A percentile compares a stretch with the other conserved stretches of the same genome.
phyloP scores from a whole-genome alignment of 2,797 vertebrate genomes.

The Tangara arthus region DNA sequence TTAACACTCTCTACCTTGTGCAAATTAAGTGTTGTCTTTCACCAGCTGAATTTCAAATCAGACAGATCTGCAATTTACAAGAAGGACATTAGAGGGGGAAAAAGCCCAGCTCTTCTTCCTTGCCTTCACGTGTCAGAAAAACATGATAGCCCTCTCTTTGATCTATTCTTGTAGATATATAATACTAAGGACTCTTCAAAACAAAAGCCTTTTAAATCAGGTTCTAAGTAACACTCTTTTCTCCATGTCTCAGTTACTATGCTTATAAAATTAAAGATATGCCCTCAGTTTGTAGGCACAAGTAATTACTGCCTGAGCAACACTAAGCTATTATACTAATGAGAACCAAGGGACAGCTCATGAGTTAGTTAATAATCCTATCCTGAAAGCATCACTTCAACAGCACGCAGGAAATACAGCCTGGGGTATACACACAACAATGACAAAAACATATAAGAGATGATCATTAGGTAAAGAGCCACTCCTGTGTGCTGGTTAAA shows the following conservation, averaged over 20 bases:
- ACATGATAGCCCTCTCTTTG: background rate
- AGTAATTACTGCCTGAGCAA: conserved; percentile 3
- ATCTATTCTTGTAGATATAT: background rate
- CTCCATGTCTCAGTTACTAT: background rate
- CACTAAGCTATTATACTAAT: background rate
- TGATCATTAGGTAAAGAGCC: background rate
- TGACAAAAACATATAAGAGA: background rate
- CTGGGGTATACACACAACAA: background rate
- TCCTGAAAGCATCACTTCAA: background rate
- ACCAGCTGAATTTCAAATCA: background rate
- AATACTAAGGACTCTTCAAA: background rate
- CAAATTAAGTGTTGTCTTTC: background rate
- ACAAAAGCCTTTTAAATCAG: background rate
- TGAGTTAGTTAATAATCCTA: background rate
- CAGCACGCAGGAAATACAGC: background rate
- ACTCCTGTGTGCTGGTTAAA: background rate
- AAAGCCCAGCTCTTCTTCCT: background rate
- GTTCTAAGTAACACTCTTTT: background rate
- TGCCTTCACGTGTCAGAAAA: background rate
- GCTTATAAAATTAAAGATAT: background rate
- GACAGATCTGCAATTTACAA: background rate
- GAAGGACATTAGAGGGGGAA: background rate
- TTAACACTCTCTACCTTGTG: background rate
- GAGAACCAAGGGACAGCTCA: background rate
- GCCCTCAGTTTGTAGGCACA: background rate